Conservation (phyloP, 1,140 invertebrate genomes). For the Cephus cinctus region DNA sequence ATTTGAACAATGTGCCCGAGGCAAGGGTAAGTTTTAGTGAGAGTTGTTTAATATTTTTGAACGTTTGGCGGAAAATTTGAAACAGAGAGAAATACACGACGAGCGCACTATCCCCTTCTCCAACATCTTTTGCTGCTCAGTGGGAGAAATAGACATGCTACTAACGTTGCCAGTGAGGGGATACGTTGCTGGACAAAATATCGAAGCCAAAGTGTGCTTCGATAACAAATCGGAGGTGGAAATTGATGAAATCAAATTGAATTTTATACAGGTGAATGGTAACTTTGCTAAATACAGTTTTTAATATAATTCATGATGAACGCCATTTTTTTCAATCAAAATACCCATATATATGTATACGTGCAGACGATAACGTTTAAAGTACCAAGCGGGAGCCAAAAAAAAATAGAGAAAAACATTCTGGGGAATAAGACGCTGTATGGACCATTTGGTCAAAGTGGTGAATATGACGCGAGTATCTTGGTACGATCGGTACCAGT, state of each 20-base stretch:
- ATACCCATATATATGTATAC: too few relatives aligned
- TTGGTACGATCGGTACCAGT: slow-evolving; percentile 27
- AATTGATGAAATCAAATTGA: slow-evolving; percentile 58
- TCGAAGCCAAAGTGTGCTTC: slow-evolving; percentile 61
- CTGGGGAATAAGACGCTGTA: slow-evolving; percentile 9
- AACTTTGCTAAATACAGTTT: slow-evolving; percentile 29
- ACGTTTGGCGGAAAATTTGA: too few relatives aligned
- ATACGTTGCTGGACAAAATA: slow-evolving; percentile 65
- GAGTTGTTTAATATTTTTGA: too few relatives aligned
- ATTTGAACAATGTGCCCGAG: slow-evolving; percentile 22
- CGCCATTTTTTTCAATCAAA: not conserved
- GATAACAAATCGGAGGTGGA: slow-evolving; percentile 64
- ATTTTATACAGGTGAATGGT: slow-evolving; percentile 62
- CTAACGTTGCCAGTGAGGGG: slow-evolving; percentile 62
- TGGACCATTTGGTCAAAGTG: slow-evolving; percentile 15
- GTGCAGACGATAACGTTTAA: not conserved
- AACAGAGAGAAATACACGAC: too few relatives aligned
- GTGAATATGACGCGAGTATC: slow-evolving; percentile 10
- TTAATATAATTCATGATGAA: not conserved
- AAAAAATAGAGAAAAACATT: not conserved
- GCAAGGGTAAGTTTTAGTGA: slow-evolving; percentile 15
- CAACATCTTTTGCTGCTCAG: too few relatives aligned
- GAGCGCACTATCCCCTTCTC: too few relatives aligned
- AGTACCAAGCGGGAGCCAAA: not conserved
- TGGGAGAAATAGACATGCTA: too few relatives aligned